Conservation (phyloP, 2,797 vertebrate genomes). For the Eidolon dupreanum region DNA sequence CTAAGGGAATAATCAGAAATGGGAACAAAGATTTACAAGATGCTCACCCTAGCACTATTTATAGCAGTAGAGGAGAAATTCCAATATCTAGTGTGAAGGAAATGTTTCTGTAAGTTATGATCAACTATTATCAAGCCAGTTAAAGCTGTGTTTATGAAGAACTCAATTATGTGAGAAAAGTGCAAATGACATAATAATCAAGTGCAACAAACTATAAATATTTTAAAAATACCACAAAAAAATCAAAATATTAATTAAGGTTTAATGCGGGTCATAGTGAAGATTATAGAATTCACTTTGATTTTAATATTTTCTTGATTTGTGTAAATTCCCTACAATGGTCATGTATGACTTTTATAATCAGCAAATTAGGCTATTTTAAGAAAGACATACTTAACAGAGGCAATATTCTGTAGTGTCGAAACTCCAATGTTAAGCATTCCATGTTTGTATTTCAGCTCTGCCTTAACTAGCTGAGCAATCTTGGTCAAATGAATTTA, state of each 20-base stretch:
- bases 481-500: background rate
- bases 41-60: background rate
- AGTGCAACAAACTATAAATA: background rate
- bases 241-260: background rate
- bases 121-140: background rate
- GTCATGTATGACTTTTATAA: background rate
- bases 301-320: slow-evolving; percentile 7
- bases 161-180: background rate
- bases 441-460: background rate
- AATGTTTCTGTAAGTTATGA: background rate
- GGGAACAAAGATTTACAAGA: background rate
- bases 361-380: background rate
- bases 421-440: background rate
- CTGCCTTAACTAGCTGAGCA: background rate
- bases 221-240: background rate
- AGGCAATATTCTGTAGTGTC: background rate
- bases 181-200: background rate
- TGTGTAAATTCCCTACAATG: background rate
- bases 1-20: background rate
- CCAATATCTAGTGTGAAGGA: background rate
- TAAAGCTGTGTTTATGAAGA: slow-evolving; percentile 29
- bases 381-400: background rate
- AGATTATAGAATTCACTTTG: background rate
- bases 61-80: background rate
- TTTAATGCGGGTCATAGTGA: background rate